phyloP scores from a whole-genome alignment of 2,888 invertebrate species.

The Panorpa germanica region DNA sequence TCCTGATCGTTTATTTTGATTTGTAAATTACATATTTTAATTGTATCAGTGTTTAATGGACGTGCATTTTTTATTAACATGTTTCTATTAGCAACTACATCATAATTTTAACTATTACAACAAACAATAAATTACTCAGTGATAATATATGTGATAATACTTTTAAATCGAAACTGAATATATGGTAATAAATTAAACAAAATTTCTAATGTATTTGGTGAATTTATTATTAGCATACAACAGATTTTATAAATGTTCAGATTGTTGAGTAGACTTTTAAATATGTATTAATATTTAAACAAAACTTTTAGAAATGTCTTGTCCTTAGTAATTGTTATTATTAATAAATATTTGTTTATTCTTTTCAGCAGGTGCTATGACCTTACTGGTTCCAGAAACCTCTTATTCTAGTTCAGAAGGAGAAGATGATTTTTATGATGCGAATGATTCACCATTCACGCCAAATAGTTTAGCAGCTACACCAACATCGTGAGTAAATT shows the following conservation, averaged over 20 bases:
- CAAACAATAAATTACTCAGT: too few species aligned
- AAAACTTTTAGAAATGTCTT: neutral
- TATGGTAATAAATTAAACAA: too few species aligned
- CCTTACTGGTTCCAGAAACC: constrained; percentile 65
- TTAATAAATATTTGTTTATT: neutral
- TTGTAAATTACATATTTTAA: too few species aligned
- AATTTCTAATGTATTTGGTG: too few species aligned
- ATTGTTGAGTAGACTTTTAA: neutral
- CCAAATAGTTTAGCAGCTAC: constrained; percentile 23
- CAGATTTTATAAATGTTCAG: neutral
- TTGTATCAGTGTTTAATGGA: too few species aligned
- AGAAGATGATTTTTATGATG: constrained; percentile 89
- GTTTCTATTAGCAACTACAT: too few species aligned
- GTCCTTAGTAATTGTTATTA: neutral
- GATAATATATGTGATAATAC: too few species aligned
- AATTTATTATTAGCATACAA: neutral
- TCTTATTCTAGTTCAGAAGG: constrained; percentile 97
- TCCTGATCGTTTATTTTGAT: too few species aligned
- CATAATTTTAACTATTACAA: too few species aligned
- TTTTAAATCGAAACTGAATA: too few species aligned
- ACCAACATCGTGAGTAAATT: constrained; percentile 23
- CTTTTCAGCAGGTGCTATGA: constrained; percentile 29
- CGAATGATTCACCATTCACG: constrained; percentile 49
- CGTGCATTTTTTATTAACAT: too few species aligned
- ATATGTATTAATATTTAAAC: neutral